Conservation (phyloP, 2,888 invertebrate genomes). For the Dimorphilus gyrociliatus region DNA sequence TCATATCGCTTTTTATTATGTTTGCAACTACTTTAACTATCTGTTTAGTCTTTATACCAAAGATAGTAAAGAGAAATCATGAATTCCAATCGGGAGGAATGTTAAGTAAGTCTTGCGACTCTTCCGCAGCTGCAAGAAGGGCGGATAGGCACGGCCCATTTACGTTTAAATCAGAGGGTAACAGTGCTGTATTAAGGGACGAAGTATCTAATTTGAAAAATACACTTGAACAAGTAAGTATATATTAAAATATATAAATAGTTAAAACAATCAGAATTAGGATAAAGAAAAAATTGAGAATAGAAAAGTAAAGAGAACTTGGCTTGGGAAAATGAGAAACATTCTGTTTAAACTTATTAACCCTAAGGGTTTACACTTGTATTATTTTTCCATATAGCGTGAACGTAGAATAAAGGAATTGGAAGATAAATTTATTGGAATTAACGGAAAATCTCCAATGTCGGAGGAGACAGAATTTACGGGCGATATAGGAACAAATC, state of each 20-base stretch:
- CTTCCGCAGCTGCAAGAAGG: constrained; percentile 4
- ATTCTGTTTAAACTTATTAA: too few species aligned
- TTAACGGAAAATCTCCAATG: too few species aligned
- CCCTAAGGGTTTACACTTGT: background rate
- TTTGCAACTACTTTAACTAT: constrained; percentile 15
- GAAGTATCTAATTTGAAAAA: constrained; percentile 9
- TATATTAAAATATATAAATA: too few species aligned
- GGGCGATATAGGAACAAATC: too few species aligned
- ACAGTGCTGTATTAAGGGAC: constrained; percentile 9
- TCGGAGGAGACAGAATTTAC: too few species aligned
- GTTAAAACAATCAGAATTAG: too few species aligned
- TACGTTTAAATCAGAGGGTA: too few species aligned
- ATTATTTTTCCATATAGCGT: constrained; percentile 2
- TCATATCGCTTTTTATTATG: constrained; percentile 14
- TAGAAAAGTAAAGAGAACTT: too few species aligned
- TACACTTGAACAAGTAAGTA: constrained; percentile 9
- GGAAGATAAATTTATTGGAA: too few species aligned
- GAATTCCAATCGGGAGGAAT: constrained; percentile 12
- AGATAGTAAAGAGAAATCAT: constrained; percentile 12
- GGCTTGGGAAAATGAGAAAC: too few species aligned
- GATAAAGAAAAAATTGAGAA: too few species aligned
- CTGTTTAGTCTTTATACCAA: constrained; percentile 14
- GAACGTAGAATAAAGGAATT: constrained; percentile 4
- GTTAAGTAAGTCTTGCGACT: constrained; percentile 11
- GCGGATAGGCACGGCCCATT: constrained; percentile 5